These are phyloP conservation scores for Microcebus lehilahytsara DNA, from an alignment of 2,113 vertebrate species.

Conservation along the genomic window DNA sequence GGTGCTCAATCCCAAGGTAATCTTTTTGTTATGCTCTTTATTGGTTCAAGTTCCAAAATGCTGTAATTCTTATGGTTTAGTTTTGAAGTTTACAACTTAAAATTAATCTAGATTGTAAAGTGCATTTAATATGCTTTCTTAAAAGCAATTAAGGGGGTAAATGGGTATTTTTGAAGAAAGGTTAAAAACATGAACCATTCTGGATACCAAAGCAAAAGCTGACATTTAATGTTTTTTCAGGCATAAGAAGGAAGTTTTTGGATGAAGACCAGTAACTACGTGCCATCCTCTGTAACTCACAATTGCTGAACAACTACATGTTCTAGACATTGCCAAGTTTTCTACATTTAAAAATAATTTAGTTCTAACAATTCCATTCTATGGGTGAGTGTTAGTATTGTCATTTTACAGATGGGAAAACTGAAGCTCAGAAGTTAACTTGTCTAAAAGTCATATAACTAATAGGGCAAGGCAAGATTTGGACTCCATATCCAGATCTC, in stretches of 20 bases:
- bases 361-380: not conserved
- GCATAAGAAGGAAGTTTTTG: not conserved
- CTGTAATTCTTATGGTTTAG: not conserved
- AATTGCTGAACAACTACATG: not conserved
- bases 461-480: not conserved
- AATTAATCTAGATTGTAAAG: not conserved
- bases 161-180: conserved; percentile 15
- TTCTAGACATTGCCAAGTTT: not conserved
- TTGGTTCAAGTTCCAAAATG: not conserved
- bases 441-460: not conserved
- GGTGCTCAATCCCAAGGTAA: not conserved
- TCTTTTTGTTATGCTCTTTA: not conserved
- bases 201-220: not conserved
- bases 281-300: not conserved
- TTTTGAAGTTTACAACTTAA: not conserved
- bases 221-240: not conserved
- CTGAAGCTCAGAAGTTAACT: not conserved
- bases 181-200: not conserved
- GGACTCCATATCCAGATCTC: not conserved
- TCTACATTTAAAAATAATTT: not conserved
- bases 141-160: not conserved
- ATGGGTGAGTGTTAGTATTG: not conserved
- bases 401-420: conserved; percentile 29
- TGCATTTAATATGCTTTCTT: not conserved
- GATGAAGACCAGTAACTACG: not conserved